phyloP scores from a whole-genome alignment of 1,140 invertebrate species.

The Samia ricini region DNA sequence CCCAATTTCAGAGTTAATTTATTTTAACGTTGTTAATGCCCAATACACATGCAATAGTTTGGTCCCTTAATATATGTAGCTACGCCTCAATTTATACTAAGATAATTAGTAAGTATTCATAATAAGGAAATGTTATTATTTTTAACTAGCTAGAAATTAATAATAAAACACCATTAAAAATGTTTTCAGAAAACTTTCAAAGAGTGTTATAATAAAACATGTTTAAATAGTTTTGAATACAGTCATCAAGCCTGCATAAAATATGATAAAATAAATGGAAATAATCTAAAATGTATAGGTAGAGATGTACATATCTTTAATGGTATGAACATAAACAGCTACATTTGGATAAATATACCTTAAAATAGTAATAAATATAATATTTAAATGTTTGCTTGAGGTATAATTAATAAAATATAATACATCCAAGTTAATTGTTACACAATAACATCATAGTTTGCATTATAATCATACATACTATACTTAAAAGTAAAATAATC shows the following conservation, averaged over 20 bases:
- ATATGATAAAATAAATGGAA: slow-evolving; percentile 19
- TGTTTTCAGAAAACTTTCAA: slow-evolving; percentile 9
- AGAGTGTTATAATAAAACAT: slow-evolving; percentile 21
- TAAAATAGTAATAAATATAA: not conserved
- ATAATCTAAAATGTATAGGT: not conserved
- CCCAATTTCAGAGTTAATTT: slow-evolving; percentile 44
- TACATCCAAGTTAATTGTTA: not conserved
- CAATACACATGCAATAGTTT: slow-evolving; percentile 50
- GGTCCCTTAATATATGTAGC: slow-evolving; percentile 62
- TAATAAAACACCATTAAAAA: not conserved
- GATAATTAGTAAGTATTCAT: slow-evolving; percentile 11
- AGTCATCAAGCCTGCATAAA: slow-evolving; percentile 54
- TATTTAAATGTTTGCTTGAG: not conserved
- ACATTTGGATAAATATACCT: not conserved
- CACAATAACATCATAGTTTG: not conserved
- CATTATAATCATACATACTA: not conserved
- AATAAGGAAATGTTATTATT: slow-evolving; percentile 30
- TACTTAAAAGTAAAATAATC: not conserved
- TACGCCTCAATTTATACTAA: slow-evolving; percentile 56
- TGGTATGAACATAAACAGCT: too few relatives aligned
- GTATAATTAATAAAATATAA: not conserved
- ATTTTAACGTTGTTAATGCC: slow-evolving; percentile 40
- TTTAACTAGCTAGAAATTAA: not conserved
- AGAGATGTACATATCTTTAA: too few relatives aligned
- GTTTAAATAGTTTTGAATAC: slow-evolving; percentile 43